Conservation (phyloP, 2,888 invertebrate genomes). For the Cynaeus angustus region DNA sequence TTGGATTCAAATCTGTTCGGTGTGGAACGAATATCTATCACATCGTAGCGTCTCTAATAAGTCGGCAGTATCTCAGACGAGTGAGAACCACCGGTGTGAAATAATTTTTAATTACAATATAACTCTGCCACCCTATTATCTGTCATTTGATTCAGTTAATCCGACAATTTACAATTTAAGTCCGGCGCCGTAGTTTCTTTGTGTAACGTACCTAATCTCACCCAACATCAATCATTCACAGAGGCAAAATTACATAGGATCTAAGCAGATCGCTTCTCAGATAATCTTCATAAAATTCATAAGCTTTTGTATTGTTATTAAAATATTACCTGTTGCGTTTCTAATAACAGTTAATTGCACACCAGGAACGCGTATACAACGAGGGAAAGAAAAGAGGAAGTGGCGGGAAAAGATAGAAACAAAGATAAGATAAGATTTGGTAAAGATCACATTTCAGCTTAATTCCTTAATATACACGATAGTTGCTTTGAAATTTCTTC, state of each 20-base stretch:
- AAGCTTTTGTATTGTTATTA: conserved; percentile 63
- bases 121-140: conserved; percentile 30
- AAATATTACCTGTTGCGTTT: conserved; percentile 65
- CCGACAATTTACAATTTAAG: conserved; percentile 53
- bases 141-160: conserved; percentile 55
- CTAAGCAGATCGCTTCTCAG: conserved; percentile 56
- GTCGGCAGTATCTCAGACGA: conserved; percentile 1
- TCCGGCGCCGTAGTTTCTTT: conserved; percentile 52
- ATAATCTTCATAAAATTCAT: conserved; percentile 63
- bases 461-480: no score
- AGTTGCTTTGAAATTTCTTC: no score
- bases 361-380: conserved; percentile 11
- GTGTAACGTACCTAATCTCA: conserved; percentile 49
- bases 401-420: no score
- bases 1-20: conserved; percentile 12
- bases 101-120: conserved; percentile 47
- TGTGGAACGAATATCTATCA: not conserved
- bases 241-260: conserved; percentile 57
- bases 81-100: conserved; percentile 28
- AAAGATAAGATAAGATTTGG: no score
- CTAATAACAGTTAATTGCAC: conserved; percentile 66
- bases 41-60: conserved; percentile 35
- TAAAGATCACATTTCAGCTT: no score
- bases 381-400: not conserved
- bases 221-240: conserved; percentile 54